A percentile compares a stretch with the other conserved stretches of the same genome.
Evolutionary conservation across 1,140 invertebrate species (phyloP).

Genomic region (Maniola jurtina): DNA sequence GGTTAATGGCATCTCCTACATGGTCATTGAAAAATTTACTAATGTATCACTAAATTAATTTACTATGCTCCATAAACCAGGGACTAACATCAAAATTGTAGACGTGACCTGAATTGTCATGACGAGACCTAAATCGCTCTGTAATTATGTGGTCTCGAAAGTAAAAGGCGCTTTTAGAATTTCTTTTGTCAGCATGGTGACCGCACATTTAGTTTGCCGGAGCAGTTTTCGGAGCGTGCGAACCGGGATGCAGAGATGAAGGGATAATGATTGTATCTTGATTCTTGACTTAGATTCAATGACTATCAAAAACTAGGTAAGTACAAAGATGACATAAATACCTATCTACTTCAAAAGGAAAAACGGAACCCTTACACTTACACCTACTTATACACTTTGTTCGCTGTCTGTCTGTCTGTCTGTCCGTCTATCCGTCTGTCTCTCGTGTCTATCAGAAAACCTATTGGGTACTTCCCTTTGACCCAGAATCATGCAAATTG

Average conservation of each 20-base stretch:
- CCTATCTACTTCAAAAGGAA: too few species aligned
- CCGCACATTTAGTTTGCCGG: conserved; percentile 24
- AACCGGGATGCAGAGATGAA: conserved; percentile 25
- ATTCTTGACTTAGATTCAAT: neutral
- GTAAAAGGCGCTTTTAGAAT: conserved; percentile 22
- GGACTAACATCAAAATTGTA: neutral
- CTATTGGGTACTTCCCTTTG: too few species aligned
- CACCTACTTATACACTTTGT: too few species aligned
- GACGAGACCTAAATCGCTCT: conserved; percentile 4
- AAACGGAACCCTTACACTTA: too few species aligned
- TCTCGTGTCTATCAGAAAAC: too few species aligned
- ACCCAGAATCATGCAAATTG: too few species aligned
- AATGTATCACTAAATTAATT: neutral
- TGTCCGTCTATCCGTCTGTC: too few species aligned
- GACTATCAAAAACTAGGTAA: too few species aligned
- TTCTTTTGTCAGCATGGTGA: conserved; percentile 24
- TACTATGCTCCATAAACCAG: neutral
- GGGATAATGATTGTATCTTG: conserved; percentile 8
- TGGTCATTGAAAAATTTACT: neutral
- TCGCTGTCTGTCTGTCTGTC: too few species aligned
- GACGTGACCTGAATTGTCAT: conserved; percentile 1
- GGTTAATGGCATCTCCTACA: too few species aligned
- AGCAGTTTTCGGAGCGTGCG: conserved; percentile 38
- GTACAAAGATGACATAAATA: too few species aligned
- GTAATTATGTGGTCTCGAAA: conserved; percentile 24